Conservation (phyloP, 2,888 invertebrate species). For the Liopterus haemorrhoidalis region DNA sequence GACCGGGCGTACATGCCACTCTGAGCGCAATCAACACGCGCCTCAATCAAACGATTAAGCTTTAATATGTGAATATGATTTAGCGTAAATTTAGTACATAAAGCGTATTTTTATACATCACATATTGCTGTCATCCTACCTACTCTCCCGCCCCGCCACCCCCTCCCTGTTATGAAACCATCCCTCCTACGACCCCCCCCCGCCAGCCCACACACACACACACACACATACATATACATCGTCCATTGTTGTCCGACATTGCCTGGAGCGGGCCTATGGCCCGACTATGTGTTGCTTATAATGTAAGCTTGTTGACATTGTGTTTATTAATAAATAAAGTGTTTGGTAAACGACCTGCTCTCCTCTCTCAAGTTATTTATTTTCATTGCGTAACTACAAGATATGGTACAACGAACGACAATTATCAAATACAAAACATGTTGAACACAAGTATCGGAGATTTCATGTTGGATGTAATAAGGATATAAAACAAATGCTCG, state of each 20-base stretch:
- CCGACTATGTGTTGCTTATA: slow-evolving; percentile 35
- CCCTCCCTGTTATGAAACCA: too few relatives aligned
- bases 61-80: slow-evolving; percentile 21
- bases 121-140: slow-evolving; percentile 8
- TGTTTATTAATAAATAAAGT: slow-evolving; percentile 33
- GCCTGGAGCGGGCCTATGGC: slow-evolving; percentile 10
- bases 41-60: slow-evolving; percentile 16
- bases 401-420: not conserved
- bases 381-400: slow-evolving; percentile 4
- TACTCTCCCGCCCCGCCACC: slow-evolving; percentile 14
- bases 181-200: too few relatives aligned
- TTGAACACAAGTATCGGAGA: too few relatives aligned
- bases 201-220: too few relatives aligned
- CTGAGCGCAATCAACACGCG: too few relatives aligned
- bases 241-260: slow-evolving; percentile 19
- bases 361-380: slow-evolving; percentile 1
- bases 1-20: too few relatives aligned
- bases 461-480: too few relatives aligned
- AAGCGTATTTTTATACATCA: slow-evolving; percentile 22
- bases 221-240: too few relatives aligned
- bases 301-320: slow-evolving; percentile 38
- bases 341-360: slow-evolving; percentile 32
- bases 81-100: slow-evolving; percentile 21
- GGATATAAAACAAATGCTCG: too few relatives aligned
- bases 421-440: too few relatives aligned